Conservation (phyloP, 2,797 vertebrate genomes). For the Gambelia wislizenii region DNA sequence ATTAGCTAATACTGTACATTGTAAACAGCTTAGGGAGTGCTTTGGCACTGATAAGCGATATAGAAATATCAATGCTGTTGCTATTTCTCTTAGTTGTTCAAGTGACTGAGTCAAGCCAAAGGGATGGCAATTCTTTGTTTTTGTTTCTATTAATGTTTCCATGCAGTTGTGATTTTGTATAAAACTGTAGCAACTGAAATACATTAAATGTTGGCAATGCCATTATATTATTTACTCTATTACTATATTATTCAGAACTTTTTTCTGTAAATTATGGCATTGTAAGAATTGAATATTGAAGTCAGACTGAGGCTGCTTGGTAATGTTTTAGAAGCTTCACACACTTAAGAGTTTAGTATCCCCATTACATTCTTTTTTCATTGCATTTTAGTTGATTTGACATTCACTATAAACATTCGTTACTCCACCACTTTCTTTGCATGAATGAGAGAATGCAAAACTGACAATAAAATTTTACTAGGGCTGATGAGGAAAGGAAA, state of each 20-base stretch:
- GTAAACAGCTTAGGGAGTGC: no score
- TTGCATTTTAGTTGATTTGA: conserved; percentile 3
- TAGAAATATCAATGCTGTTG: no score
- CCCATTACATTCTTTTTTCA: conserved; percentile 6
- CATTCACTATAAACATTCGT: neutral
- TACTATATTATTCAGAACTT: neutral
- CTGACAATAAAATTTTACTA: conserved; percentile 47
- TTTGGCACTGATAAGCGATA: no score
- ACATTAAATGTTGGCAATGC: neutral
- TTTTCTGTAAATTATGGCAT: neutral
- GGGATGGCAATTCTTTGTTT: neutral
- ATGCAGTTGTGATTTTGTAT: neutral
- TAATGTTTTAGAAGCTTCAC: neutral
- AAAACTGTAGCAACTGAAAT: neutral
- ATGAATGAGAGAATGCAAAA: conserved; percentile 23
- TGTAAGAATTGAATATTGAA: neutral
- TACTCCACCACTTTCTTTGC: conserved; percentile 39
- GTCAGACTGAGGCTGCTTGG: neutral
- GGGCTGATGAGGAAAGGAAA: conserved; percentile 45
- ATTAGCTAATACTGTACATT: no score
- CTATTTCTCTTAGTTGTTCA: neutral
- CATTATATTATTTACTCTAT: neutral
- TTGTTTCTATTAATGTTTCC: neutral
- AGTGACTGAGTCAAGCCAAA: neutral
- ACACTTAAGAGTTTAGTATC: conserved; percentile 4